Percentiles rank a stretch among this genome's conserved stretches.
Evolutionary conservation across 2,113 vertebrate species (phyloP).

Genomic region (Channa argus): DNA sequence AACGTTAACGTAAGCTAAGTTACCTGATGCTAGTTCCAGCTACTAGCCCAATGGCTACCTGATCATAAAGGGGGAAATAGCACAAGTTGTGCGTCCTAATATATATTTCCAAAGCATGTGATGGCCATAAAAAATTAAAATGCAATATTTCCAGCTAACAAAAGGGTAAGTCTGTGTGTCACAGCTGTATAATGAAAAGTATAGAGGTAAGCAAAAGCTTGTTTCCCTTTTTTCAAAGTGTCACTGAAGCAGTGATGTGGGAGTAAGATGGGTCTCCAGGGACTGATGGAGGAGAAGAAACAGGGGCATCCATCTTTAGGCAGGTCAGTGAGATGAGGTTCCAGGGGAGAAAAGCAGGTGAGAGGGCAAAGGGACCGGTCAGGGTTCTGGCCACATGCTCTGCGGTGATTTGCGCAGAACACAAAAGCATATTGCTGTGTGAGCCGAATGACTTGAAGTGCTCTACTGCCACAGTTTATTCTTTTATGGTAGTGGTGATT

Average conservation of each 20-base stretch:
- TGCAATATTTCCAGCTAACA: too few species aligned
- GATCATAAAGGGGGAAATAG: too few species aligned
- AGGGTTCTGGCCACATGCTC: neutral
- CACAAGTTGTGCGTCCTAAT: too few species aligned
- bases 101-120: too few species aligned
- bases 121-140: too few species aligned
- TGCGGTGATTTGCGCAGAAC: slow-evolving; percentile 1
- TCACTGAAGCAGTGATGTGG: slow-evolving; percentile 13
- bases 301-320: slow-evolving; percentile 19
- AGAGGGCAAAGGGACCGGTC: neutral
- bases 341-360: neutral
- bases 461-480: neutral
- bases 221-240: slow-evolving; percentile 17
- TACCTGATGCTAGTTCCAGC: too few species aligned
- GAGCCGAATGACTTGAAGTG: neutral
- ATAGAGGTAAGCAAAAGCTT: neutral
- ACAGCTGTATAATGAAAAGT: neutral
- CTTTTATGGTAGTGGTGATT: neutral
- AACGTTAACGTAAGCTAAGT: too few species aligned
- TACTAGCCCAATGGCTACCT: too few species aligned
- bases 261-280: neutral
- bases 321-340: slow-evolving; percentile 24
- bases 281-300: slow-evolving; percentile 11
- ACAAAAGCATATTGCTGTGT: neutral
- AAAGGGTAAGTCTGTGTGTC: neutral